Base-by-base conservation (phyloP, 1,140 invertebrate genomes). In the Drosophila guanche region DNA sequence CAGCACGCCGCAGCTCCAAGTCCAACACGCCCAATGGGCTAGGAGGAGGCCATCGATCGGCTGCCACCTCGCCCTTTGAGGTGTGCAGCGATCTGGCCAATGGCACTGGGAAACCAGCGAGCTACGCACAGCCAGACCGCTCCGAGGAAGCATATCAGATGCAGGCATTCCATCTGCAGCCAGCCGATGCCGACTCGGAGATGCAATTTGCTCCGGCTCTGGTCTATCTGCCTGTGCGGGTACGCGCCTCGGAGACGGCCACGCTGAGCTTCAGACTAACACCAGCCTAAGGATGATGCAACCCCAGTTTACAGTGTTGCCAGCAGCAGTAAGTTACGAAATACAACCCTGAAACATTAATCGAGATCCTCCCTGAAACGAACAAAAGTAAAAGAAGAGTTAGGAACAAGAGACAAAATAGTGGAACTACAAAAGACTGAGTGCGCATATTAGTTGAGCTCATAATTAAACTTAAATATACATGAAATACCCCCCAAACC, bases 221-320 rank as follows among this genome's bases (percentile, higher is more conserved):
- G 58, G 96, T 98, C 86, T 97, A 97, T 92, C 93, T 98, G 89
- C 97, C 98, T 43, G 97, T 98, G 58, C 95, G 95, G 72, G 94
- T 96, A 74, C 95, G 96, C 90, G 94, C 98, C 70, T 95, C 83
- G 94, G 81, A 81, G 46, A 70, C 81, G 60, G 93, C 97, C 75
- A 97, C 96, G 60, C 95, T 97, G 56, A 97, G 97, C 89, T 98
- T 98, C 91, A 97, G 95, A 76, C 95, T 99, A 53, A 98, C 96
- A 83, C 97, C 97, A 65, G 96, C 97, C 92, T 97, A 10, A 41
- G 45, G 10, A 10, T n/a, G 14, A 59, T 66, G 61, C 72, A 75
- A 66, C 62, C 33, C 33, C 33, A 12, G 73, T 27, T 54, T 52
- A 12, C 58, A 68, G 86, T 89, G 80, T 89, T 90, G 86, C 75